Evolutionary conservation across 2,113 vertebrate species (phyloP), one percentile per base, ranked within the genome.

Genomic region (Plestiodon gilberti): DNA sequence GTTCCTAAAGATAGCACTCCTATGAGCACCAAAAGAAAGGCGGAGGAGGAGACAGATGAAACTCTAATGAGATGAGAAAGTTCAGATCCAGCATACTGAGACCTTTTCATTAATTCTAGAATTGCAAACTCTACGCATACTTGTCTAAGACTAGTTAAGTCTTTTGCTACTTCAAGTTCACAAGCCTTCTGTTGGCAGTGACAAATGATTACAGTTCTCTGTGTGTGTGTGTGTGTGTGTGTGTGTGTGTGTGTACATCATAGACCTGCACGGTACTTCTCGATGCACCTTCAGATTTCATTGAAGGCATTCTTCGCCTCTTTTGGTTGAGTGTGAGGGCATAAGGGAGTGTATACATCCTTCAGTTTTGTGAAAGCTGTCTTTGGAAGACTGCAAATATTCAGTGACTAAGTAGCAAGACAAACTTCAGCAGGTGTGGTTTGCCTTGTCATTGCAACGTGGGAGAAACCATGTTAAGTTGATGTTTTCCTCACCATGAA

Each of bases 111-210:
- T 28, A 43, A 73, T 80, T 35, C 28, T 77, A 33, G 28, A 28
- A 33, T 62, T 20, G 30, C 55, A 73, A 28, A 48, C 64, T 77
- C 55, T 87, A 20, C 20, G 78, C 14, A 35, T 0, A 25, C 64
- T 75, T 52, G n/a, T 10, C 25, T 69, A 13, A 6, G n/a, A 85
- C 20, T 59, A 22, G 30, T 69, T 85, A n/a, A 77, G 13, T 18
- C 20, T 67, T 78, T 20, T 57, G 22, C n/a, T 69, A 64, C 23
- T 28, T 65, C 59, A 77, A 82, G 28, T 10, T 17, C 17, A 2
- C 5, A 13, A 80, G 73, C 55, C 76, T 79, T 0, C 0, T 9
- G 2, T 48, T 52, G 81, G 52, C 35, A 76, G 67, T 17, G 15
- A 35, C 52, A 81, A 38, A 76, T 57, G 64, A 59, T 40, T 57